phyloP scores from a whole-genome alignment of 2,888 invertebrate genomes.

The Meloe dianella region DNA sequence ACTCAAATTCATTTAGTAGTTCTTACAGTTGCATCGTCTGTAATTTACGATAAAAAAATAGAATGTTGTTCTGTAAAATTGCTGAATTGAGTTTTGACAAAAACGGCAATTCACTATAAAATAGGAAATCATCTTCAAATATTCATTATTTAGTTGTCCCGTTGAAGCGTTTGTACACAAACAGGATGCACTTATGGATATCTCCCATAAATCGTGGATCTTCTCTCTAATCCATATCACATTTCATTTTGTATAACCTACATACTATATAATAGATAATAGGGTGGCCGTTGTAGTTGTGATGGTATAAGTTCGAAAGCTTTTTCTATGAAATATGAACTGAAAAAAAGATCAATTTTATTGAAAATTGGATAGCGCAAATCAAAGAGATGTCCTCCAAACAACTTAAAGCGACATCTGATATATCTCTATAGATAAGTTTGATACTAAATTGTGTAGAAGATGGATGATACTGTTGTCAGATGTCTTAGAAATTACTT shows the following conservation, averaged over 20 bases:
- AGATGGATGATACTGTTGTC: constrained; percentile 7
- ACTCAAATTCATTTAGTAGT: neutral
- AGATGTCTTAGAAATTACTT: neutral
- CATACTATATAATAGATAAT: constrained; percentile 17
- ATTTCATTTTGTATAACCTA: constrained; percentile 33
- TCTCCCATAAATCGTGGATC: constrained; percentile 29
- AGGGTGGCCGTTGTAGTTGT: neutral
- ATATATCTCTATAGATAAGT: neutral
- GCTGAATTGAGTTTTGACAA: neutral
- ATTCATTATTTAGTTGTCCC: constrained; percentile 4
- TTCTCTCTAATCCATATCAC: constrained; percentile 29
- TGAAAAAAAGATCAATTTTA: constrained; percentile 38
- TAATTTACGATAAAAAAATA: neutral
- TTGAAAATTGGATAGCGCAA: constrained; percentile 25
- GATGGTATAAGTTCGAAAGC: neutral
- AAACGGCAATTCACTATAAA: neutral
- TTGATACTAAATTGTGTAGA: constrained; percentile 1
- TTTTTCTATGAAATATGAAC: constrained; percentile 38
- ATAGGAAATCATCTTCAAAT: neutral
- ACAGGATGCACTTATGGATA: constrained; percentile 26
- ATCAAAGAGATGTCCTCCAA: constrained; percentile 17
- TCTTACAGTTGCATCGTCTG: neutral
- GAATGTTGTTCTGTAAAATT: neutral
- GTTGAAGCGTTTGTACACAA: constrained; percentile 16
- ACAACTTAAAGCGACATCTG: constrained; percentile 7